A percentile compares a stretch with the other conserved stretches of the same genome.
phyloP scores from a whole-genome alignment of 2,888 invertebrate genomes.

The Aethes cnicana region DNA sequence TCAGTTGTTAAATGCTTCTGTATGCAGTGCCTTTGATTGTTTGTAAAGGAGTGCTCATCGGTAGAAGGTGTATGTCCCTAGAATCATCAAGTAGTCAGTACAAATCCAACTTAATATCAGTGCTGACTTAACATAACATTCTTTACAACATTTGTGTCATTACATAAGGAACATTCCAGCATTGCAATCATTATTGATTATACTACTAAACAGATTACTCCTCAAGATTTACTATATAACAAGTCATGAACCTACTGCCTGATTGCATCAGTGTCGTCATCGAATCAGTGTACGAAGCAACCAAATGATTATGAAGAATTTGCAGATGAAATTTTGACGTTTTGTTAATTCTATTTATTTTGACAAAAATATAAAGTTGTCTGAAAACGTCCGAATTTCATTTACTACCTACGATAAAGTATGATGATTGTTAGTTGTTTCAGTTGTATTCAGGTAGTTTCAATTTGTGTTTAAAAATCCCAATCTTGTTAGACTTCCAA shows the following conservation, averaged over 20 bases:
- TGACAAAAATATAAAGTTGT: too few species aligned
- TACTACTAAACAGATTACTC: constrained; percentile 24
- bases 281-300: constrained; percentile 26
- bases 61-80: constrained; percentile 35
- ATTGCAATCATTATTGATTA: constrained; percentile 6
- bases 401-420: constrained; percentile 19
- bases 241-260: constrained; percentile 30
- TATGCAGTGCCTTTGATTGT: constrained; percentile 48
- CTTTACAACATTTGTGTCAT: constrained; percentile 20
- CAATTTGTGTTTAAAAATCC: background rate
- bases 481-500: background rate
- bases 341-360: background rate
- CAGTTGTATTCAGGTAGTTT: background rate
- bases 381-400: constrained; percentile 18
- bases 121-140: constrained; percentile 25
- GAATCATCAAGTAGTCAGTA: constrained; percentile 31
- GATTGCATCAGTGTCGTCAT: constrained; percentile 26
- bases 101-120: constrained; percentile 18
- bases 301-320: constrained; percentile 11
- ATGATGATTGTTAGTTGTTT: constrained; percentile 12
- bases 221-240: constrained; percentile 20
- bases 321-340: constrained; percentile 20
- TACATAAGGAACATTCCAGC: constrained; percentile 21
- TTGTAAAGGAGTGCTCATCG: constrained; percentile 44
- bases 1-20: constrained; percentile 33